phyloP scores from a whole-genome alignment of 1,140 invertebrate species.

The Drepana arcuata region DNA sequence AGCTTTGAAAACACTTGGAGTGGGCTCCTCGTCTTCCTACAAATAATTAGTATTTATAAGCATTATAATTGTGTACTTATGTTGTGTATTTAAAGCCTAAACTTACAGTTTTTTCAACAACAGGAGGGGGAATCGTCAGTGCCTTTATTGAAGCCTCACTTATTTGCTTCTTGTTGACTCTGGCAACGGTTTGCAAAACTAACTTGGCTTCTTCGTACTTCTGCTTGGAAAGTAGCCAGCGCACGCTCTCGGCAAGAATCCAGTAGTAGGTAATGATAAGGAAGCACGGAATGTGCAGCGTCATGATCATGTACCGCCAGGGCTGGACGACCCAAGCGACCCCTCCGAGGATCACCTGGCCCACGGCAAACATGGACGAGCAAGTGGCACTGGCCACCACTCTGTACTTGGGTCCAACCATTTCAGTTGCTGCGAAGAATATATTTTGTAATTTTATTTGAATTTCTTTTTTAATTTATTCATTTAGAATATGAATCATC shows the following conservation, averaged over 20 bases:
- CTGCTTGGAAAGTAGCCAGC: constrained; percentile 83
- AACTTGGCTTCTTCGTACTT: constrained; percentile 75
- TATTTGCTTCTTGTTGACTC: constrained; percentile 76
- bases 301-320: constrained; percentile 80
- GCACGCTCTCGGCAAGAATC: constrained; percentile 76
- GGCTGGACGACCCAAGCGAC: constrained; percentile 78
- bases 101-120: too few species aligned
- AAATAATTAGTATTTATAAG: too few species aligned
- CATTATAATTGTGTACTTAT: too few species aligned
- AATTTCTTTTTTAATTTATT: not conserved
- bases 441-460: not conserved
- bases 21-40: too few species aligned
- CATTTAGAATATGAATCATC: too few species aligned
- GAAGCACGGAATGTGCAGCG: constrained; percentile 78
- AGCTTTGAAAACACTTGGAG: constrained; percentile 52
- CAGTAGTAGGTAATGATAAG: constrained; percentile 76
- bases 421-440: constrained; percentile 78
- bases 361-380: constrained; percentile 80
- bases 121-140: constrained; percentile 29
- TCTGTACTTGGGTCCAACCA: constrained; percentile 81
- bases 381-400: constrained; percentile 80
- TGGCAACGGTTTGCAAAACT: constrained; percentile 76
- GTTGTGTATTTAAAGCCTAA: too few species aligned
- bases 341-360: constrained; percentile 78
- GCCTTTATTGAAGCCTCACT: constrained; percentile 73